A percentile compares a stretch with the other conserved stretches of the same genome.
phyloP scores from a whole-genome alignment of 2,113 vertebrate species.

The Scomber japonicus region DNA sequence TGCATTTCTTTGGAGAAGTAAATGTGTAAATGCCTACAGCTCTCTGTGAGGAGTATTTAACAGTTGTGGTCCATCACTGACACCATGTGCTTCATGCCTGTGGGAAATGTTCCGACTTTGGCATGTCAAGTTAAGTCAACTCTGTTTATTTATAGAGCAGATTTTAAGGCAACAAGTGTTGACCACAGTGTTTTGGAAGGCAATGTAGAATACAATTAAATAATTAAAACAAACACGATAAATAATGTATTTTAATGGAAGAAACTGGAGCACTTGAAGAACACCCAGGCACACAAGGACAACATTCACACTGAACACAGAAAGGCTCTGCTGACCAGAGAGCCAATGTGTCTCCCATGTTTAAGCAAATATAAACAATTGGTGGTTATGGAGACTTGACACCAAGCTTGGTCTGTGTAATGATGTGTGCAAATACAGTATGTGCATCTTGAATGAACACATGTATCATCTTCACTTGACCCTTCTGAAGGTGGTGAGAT shows the following conservation, averaged over 20 bases:
- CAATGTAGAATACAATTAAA: no score
- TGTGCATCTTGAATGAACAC: background rate
- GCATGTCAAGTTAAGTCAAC: no score
- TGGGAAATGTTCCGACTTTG: background rate
- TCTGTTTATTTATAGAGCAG: no score
- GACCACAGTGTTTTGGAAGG: no score
- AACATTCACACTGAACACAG: background rate
- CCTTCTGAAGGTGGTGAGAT: background rate
- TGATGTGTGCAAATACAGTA: no score
- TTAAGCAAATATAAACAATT: background rate
- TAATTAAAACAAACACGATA: no score
- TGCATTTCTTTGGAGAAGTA: background rate
- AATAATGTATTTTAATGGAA: background rate
- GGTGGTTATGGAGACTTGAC: background rate
- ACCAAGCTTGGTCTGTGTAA: background rate
- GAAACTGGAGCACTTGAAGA: background rate
- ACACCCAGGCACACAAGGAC: background rate
- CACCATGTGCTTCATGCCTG: background rate
- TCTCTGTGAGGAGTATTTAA: slow-evolving; percentile 27
- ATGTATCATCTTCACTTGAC: no score
- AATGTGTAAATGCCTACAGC: background rate
- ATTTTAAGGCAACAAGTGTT: no score
- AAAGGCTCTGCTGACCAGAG: background rate
- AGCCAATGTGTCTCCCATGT: background rate
- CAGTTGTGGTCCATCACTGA: slow-evolving; percentile 20